phyloP scores from a whole-genome alignment of 2,888 invertebrate species.

The Rotaria magnacalcarata region DNA sequence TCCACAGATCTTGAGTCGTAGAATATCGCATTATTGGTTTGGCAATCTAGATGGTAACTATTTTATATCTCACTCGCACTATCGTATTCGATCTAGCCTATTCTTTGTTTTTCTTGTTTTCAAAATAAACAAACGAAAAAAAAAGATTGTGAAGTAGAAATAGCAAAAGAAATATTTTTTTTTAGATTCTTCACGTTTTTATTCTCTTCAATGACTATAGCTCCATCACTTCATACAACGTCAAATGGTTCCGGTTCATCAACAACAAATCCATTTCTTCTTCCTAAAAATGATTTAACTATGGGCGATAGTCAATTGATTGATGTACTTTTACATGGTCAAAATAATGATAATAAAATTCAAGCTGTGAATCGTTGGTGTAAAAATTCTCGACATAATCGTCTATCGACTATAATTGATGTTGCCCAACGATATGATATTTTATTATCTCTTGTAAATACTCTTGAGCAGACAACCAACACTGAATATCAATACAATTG shows the following conservation, averaged over 20 bases:
- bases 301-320: slow-evolving; percentile 26
- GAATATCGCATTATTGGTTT: no score
- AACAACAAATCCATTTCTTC: background rate
- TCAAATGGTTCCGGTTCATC: background rate
- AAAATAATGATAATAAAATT: slow-evolving; percentile 10
- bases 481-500: slow-evolving; percentile 3
- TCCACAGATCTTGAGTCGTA: no score
- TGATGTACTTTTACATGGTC: slow-evolving; percentile 20
- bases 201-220: background rate
- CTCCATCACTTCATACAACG: background rate
- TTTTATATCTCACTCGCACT: no score
- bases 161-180: background rate
- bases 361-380: slow-evolving; percentile 17
- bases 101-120: background rate
- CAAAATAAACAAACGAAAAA: background rate
- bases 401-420: background rate
- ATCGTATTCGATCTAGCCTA: no score
- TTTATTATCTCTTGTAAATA: background rate
- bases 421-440: slow-evolving; percentile 21
- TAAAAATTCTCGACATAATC: slow-evolving; percentile 8
- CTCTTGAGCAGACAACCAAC: slow-evolving; percentile 14
- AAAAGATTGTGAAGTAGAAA: background rate
- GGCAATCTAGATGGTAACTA: no score
- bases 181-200: background rate
- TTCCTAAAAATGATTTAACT: slow-evolving; percentile 28